Evolutionary conservation across 2,888 invertebrate species (phyloP), one percentile per base, ranked within the genome.

Genomic region (Norana najaformis): DNA sequence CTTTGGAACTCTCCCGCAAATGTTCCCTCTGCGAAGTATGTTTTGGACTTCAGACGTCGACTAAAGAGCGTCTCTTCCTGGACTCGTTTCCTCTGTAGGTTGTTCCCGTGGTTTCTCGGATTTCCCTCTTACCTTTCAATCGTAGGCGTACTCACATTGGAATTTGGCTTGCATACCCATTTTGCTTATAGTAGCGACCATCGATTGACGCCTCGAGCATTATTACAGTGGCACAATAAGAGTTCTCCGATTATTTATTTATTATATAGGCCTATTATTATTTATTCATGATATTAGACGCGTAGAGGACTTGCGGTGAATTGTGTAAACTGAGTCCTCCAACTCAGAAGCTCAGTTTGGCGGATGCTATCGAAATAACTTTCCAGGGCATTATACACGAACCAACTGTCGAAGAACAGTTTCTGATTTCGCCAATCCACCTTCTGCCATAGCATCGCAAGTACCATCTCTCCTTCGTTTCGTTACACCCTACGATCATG

Each of bases 391-490:
- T 13, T 13, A 69, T 69, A 69, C 8, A 69, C 88, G 13, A 69
- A 90, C 90, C 90, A 30, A 83, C 18, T 39, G 83, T 30, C 36
- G 90, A 90, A n/a, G 91, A 88, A 88, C 92, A 92, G 88, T 89
- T 90, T 34, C 89, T 90, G 38, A 90, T 88, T 20, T 92, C 92
- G 34, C 90, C 90, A 35, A 88, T 88, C 92, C 92, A 92, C 83
- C 69, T 89, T n/a, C 88, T 90, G 83, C 90, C 91, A 41, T 90
- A 85, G 47, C 92, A 92, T 36, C 89, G 35, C 39, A 91, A 89
- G 82, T 90, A 91, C 89, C 91, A 90, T 30, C 89, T 69, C 41
- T 91, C 91, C 88, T 89, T 90, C 30, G 92, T 91, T 30, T 39
- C 41, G 88, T 92, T 92, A 89, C 92, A 92, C 23, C 90, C 91